Percentiles rank a stretch among this genome's conserved stretches.
Evolutionary conservation across 2,113 vertebrate genomes (phyloP).

Genomic region (Panurus biarmicus): DNA sequence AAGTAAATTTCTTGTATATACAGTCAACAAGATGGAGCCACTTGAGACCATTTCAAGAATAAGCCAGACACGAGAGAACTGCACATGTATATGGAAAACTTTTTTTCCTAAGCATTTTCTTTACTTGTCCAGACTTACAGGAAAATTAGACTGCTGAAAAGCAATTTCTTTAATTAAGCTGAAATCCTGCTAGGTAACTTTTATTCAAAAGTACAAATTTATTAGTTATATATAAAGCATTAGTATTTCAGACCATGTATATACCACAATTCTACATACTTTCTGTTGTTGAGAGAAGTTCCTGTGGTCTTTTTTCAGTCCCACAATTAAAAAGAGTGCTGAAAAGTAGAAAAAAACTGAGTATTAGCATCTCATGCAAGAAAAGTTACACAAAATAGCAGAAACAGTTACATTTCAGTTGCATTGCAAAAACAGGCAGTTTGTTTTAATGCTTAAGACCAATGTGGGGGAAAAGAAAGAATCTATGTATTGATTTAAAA

Average conservation of each 20-base stretch:
- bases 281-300: not conserved
- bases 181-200: not conserved
- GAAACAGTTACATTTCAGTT: not conserved
- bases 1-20: not conserved
- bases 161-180: not conserved
- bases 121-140: not conserved
- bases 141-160: not conserved
- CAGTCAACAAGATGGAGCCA: not conserved
- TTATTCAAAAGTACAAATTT: not conserved
- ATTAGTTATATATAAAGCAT: not conserved
- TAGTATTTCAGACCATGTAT: not conserved
- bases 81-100: not conserved
- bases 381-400: not conserved
- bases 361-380: not conserved
- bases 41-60: not conserved
- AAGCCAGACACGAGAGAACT: not conserved
- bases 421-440: not conserved
- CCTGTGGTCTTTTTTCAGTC: not conserved
- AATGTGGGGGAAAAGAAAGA: not conserved
- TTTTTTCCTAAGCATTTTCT: not conserved
- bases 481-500: not conserved
- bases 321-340: not conserved
- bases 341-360: not conserved
- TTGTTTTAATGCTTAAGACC: not conserved
- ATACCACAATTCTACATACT: not conserved